Base-by-base conservation (phyloP, 2,888 invertebrate species). In the Ormia ochracea region DNA sequence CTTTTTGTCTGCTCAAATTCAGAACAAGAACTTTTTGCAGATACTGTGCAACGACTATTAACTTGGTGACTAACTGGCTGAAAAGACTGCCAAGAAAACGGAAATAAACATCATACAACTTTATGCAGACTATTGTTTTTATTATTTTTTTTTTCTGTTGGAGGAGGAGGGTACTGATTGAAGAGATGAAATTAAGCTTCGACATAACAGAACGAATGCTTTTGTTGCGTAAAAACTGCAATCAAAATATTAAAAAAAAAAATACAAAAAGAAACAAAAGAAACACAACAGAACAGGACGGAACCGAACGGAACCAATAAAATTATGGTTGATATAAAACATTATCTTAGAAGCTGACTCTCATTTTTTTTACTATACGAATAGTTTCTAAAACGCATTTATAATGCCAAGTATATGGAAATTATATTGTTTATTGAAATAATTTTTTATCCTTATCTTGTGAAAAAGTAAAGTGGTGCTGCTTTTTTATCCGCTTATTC, bases 61-160 rank as follows among this genome's bases (percentile, higher is more conserved):
- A 86, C 86, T 86, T 87, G 87, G 87, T 86, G 86, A 83, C 85
- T 84, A 85, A 83, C 84, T 84, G 83, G 83, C 85, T 83, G 81
- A 50, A 69, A 78, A 72, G 50, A 76, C 73, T 76, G 45, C 75
- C 43, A 73, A 45, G 36, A 52, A 52, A 81, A 56, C 56, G 58
- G 36, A 74, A 58, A 66, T 38, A 50, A 54, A 72, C 38, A 77
- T 59, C 61, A 70, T 72, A 74, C 74, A 65, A 74, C 65, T 66
- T 19, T 38, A 70, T 52, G 3, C 48, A 52, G 45, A 17, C 31
- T 28, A 19, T 41, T 41, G 28, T 41, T 66, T 50, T 52, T 38
- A 26, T 10, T 52, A 19, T 6, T 5, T 4, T 14, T 36, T 19
- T 12, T 9, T 6, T 17, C 48, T n/a, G n/a, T n/a, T n/a, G n/a